Base-by-base conservation (phyloP, 2,797 vertebrate species). In the Loris lydekkerianus region DNA sequence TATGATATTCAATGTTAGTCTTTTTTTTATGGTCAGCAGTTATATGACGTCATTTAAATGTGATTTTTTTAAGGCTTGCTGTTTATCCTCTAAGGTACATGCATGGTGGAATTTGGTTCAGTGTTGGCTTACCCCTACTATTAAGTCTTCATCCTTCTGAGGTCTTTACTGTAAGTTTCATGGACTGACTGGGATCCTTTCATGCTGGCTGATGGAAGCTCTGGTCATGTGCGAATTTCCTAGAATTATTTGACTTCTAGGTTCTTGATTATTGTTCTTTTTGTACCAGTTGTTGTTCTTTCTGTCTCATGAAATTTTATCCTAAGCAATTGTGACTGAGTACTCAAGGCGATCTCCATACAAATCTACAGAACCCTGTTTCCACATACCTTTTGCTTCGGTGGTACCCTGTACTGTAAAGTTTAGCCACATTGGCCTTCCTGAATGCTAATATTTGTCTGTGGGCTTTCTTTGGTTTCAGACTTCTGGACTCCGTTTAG, bases 31-130 rank as follows among this genome's bases (percentile, higher is more conserved):
- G 31, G 25, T 25, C 31, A 76, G 37, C 3, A 86, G 49, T 25
- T 73, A 77, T 34, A 34, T 91, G 72, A 6, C 69, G 65, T 4
- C 77, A 49, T 73, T 63, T 67, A 27, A 86, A 21, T 75, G 76
- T 81, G 31, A 91, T 85, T 93, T 21, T 82, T 87, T 89, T 72
- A 40, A 86, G 37, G 18, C 15, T 80, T 92, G 7, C 61, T 85
- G 7, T 61, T 76, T 90, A 29, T 65, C 53, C 83, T 87, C 84
- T 69, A 73, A 58, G 21, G 8, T n/a, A n/a, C 7, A 21, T 87
- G 7, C 49, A 76, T 60, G 77, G 31, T 65, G 86, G 34, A 87
- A 81, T 58, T 88, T 40, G 91, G 29, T 58, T 37, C 77, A 78
- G 20, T 77, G 23, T 92, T 82, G 31, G n/a, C 70, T 92, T 82